phyloP scores from a whole-genome alignment of 2,888 invertebrate genomes.

The Brenthis daphne region DNA sequence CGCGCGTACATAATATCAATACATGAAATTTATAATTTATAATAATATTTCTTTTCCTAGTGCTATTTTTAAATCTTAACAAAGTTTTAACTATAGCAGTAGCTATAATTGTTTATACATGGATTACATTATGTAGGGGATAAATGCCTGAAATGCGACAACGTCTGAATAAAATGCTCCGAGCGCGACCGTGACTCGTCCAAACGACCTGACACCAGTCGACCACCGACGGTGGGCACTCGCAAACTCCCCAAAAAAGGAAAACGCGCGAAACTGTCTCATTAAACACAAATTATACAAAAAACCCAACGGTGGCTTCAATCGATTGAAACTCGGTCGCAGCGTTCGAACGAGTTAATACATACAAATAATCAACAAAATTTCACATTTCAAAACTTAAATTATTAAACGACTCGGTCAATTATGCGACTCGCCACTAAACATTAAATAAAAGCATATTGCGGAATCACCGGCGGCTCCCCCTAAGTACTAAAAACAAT shows the following conservation, averaged over 20 bases:
- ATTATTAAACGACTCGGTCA: slow-evolving; percentile 31
- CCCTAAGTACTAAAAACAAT: slow-evolving; percentile 69
- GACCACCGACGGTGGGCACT: neutral
- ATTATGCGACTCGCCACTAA: slow-evolving; percentile 35
- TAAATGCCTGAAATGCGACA: slow-evolving; percentile 43
- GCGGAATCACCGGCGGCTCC: slow-evolving; percentile 54
- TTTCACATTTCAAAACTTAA: slow-evolving; percentile 21
- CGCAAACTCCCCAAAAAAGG: neutral
- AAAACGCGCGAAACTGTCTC: neutral
- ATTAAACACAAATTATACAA: neutral
- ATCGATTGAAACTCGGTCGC: neutral
- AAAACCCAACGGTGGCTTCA: too few species aligned
- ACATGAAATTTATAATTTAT: neutral
- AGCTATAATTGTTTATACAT: slow-evolving; percentile 15
- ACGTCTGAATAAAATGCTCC: slow-evolving; percentile 32
- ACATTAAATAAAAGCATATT: slow-evolving; percentile 48
- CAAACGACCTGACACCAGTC: neutral
- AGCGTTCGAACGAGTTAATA: neutral
- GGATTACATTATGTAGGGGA: slow-evolving; percentile 23
- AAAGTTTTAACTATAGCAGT: slow-evolving; percentile 13
- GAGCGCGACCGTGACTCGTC: neutral
- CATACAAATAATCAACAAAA: slow-evolving; percentile 31
- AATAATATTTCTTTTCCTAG: neutral
- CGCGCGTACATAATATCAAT: neutral
- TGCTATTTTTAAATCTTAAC: slow-evolving; percentile 22